Evolutionary conservation across 2,797 vertebrate species (phyloP).

Genomic region (Pteropus rufus): DNA sequence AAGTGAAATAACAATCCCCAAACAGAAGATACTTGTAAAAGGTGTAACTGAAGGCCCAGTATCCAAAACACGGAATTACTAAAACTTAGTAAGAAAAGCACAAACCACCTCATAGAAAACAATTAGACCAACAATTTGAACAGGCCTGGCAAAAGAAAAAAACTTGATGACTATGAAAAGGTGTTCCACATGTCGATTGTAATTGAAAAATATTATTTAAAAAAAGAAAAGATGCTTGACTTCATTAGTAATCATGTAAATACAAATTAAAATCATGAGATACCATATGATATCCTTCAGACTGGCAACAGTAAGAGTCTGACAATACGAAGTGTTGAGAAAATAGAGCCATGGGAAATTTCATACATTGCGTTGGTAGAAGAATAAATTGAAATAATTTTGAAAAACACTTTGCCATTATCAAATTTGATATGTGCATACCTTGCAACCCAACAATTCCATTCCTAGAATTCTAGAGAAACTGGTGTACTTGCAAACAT

Average conservation of each 20-base stretch:
- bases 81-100: background rate
- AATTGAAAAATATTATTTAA: too few relatives aligned
- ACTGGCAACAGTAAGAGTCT: background rate
- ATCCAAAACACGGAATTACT: background rate
- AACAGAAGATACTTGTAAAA: background rate
- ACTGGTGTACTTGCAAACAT: background rate
- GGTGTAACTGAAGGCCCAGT: background rate
- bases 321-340: background rate
- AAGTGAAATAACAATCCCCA: background rate
- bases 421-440: background rate
- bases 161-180: background rate
- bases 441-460: background rate
- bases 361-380: background rate
- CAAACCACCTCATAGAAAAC: background rate
- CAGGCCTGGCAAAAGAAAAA: background rate
- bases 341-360: background rate
- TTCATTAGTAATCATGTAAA: background rate
- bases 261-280: background rate
- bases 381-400: slow-evolving; percentile 29
- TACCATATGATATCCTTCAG: background rate
- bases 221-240: background rate
- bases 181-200: too few relatives aligned
- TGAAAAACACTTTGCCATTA: background rate
- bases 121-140: background rate
- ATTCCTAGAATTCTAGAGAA: slow-evolving; percentile 1